Base-by-base conservation (phyloP, 2,113 vertebrate genomes). In the Pygoscelis antarcticus region DNA sequence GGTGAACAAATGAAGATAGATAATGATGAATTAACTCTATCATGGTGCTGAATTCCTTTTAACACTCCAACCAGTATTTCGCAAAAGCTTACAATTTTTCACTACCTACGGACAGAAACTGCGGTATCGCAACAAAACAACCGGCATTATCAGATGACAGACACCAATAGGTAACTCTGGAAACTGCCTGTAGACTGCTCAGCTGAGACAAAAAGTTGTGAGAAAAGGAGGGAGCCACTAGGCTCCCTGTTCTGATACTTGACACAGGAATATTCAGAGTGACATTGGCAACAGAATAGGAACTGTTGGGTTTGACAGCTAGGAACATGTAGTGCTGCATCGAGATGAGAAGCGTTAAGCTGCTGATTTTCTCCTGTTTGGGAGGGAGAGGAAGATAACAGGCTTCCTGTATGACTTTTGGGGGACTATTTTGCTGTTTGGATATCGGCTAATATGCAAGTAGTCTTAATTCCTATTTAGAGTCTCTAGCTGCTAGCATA, bases 11-110 rank as follows among this genome's bases (percentile, higher is more conserved):
- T 77, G 46, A 91, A 89, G 83, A 49, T 8, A 42, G 46, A 38
- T 87, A 91, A 89, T 61, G 34, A 80, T 44, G 29, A 72, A 87
- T 87, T 89, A 94, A 91, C 72, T 83, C 83, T 38, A 44, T 57
- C 5, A 0, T 3, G 3, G 20, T 47, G 34, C 40, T 70, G 62
- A 78, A 92, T 81, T 93, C 21, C 25, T 89, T 86, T 89, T 30
- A 80, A 16, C 27, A 44, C 21, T 81, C 34, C 46, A 77, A 52
- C 4, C 3, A 65, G 14, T 49, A 74, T 78, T 89, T 91, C 4
- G 4, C 17, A 69, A 89, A 94, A 84, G 36, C 42, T 81, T 34
- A 32, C 4, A 22, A 4, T n/a, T n/a, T 81, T 83, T 82, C 34
- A 29, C 19, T 65, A 12, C 11, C 16, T 55, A 32, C 22, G 13